These are phyloP conservation scores for Oreortyx pictus DNA, from an alignment of 2,797 vertebrate genomes.

Conservation along the genomic window DNA sequence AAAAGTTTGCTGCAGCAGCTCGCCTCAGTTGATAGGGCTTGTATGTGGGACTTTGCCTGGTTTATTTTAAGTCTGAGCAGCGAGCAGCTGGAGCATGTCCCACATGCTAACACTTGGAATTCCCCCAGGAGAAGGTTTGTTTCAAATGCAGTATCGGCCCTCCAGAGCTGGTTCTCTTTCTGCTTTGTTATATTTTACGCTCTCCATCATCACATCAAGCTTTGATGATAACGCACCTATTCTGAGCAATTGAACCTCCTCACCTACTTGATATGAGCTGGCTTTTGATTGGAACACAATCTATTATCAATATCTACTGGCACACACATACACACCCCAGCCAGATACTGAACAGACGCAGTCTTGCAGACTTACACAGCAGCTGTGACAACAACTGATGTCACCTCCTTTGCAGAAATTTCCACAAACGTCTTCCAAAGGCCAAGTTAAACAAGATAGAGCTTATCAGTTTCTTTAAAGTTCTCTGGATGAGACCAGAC, in stretches of 20 bases:
- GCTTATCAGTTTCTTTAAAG: slow-evolving; percentile 73
- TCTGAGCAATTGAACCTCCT: background rate
- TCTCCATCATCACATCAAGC: background rate
- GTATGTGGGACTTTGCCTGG: slow-evolving; percentile 40
- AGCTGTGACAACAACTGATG: slow-evolving; percentile 77
- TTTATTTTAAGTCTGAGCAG: slow-evolving; percentile 67
- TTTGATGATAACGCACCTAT: background rate
- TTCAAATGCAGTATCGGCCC: background rate
- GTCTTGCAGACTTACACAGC: slow-evolving; percentile 50
- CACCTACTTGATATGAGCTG: background rate
- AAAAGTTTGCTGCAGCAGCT: background rate
- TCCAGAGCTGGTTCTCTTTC: slow-evolving; percentile 7
- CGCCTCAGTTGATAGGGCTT: background rate
- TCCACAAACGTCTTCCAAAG: slow-evolving; percentile 70
- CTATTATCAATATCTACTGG: slow-evolving; percentile 12
- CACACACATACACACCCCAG: background rate
- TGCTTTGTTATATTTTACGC: background rate
- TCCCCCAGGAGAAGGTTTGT: slow-evolving; percentile 27
- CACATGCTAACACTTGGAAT: slow-evolving; percentile 68
- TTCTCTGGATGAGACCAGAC: slow-evolving; percentile 40
- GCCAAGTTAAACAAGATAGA: slow-evolving; percentile 74
- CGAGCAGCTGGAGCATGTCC: slow-evolving; percentile 63
- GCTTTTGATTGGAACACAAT: slow-evolving; percentile 48
- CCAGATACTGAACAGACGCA: slow-evolving; percentile 32
- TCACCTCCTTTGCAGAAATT: slow-evolving; percentile 74